Percentiles rank a stretch among this genome's conserved stretches.
Evolutionary conservation across 1,140 invertebrate genomes (phyloP).

Genomic region (Brachystomella parvula): DNA sequence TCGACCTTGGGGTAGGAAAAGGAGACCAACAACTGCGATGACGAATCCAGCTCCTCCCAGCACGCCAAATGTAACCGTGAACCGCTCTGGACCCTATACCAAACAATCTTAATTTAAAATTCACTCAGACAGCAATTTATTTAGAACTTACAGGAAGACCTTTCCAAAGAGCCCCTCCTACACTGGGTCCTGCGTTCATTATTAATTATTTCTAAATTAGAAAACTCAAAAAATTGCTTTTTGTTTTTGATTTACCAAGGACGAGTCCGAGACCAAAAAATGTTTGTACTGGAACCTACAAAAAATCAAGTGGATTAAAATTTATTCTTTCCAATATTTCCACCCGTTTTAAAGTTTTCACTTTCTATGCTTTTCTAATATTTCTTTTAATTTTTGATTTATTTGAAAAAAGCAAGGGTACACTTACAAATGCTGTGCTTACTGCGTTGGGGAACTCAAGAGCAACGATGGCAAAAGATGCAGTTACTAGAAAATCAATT

Average conservation of each 20-base stretch:
- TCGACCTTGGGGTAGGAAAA: background rate
- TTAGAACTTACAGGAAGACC: background rate
- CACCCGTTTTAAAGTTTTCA: too few species aligned
- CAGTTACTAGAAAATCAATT: background rate
- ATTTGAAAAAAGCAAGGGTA: too few species aligned
- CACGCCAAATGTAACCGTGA: background rate
- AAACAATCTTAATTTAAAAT: background rate
- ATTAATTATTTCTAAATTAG: too few species aligned
- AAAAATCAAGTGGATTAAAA: slow-evolving; percentile 38
- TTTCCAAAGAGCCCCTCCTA: slow-evolving; percentile 7
- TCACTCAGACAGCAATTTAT: background rate
- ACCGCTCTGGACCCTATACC: background rate
- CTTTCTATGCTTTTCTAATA: too few species aligned
- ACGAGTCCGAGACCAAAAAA: slow-evolving; percentile 81
- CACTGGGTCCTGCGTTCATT: slow-evolving; percentile 58
- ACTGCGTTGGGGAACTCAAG: slow-evolving; percentile 79
- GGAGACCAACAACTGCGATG: background rate
- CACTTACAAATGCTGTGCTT: slow-evolving; percentile 76
- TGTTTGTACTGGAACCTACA: slow-evolving; percentile 56
- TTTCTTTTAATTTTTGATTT: too few species aligned
- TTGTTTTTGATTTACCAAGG: too few species aligned
- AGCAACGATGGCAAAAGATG: background rate
- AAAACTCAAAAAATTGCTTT: too few species aligned
- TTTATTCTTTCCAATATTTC: too few species aligned
- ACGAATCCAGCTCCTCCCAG: background rate